phyloP scores from a whole-genome alignment of 2,888 invertebrate species.

The Caenorhabditis japonica region DNA sequence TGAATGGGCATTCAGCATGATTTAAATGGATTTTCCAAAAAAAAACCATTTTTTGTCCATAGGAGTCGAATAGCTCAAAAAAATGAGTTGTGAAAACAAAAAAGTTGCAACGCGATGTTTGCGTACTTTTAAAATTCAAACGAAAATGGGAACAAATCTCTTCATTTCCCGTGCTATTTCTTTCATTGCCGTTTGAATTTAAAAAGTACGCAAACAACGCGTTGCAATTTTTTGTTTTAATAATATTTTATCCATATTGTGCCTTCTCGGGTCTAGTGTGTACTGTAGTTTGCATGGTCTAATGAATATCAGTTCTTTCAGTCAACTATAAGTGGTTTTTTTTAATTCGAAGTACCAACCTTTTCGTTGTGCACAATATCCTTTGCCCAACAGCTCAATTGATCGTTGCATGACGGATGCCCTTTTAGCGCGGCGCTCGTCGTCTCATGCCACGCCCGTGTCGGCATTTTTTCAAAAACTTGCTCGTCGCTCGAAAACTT shows the following conservation, averaged over 20 bases:
- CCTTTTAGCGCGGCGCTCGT: slow-evolving; percentile 43
- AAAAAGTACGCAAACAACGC: too few species aligned
- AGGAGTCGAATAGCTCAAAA: background rate
- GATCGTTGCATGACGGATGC: slow-evolving; percentile 30
- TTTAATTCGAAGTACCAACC: background rate
- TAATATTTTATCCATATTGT: too few species aligned
- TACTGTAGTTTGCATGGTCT: too few species aligned
- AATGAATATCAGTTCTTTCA: background rate
- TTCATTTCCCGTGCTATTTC: too few species aligned
- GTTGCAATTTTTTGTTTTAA: too few species aligned
- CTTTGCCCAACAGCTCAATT: slow-evolving; percentile 51
- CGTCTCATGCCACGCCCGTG: slow-evolving; percentile 49
- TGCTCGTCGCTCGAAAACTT: slow-evolving; percentile 42
- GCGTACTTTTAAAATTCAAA: background rate
- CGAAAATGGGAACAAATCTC: too few species aligned
- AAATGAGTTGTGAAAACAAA: background rate
- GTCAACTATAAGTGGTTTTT: background rate
- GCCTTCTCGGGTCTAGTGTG: too few species aligned
- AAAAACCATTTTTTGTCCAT: too few species aligned
- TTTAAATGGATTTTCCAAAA: too few species aligned
- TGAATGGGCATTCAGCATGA: too few species aligned
- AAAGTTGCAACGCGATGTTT: background rate
- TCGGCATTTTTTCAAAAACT: slow-evolving; percentile 38
- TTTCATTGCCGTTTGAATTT: too few species aligned
- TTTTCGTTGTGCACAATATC: slow-evolving; percentile 50